Evolutionary conservation across 2,888 invertebrate species (phyloP).

Genomic region (Philereme transversata): DNA sequence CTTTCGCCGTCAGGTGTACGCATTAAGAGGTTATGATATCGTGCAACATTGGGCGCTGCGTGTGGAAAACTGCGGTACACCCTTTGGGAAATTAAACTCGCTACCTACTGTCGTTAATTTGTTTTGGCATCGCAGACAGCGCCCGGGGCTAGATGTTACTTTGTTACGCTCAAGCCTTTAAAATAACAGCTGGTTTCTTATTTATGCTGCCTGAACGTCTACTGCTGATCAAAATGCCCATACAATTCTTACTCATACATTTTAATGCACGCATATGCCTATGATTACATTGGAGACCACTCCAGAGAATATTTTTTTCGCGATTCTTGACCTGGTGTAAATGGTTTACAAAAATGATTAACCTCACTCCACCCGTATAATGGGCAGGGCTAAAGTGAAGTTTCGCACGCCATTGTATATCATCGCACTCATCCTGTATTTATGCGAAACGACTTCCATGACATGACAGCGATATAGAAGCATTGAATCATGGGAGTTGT

Average conservation of each 20-base stretch:
- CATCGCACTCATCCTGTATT: conserved; percentile 27
- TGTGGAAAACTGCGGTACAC: conserved; percentile 59
- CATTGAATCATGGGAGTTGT: background rate
- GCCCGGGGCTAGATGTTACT: conserved; percentile 39
- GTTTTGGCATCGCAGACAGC: conserved; percentile 61
- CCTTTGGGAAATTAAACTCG: conserved; percentile 79
- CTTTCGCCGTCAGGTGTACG: conserved; percentile 39
- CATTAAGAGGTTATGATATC: conserved; percentile 45
- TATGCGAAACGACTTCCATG: conserved; percentile 18
- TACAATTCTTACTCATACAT: no score
- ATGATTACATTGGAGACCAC: no score
- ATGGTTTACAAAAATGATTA: conserved; percentile 6
- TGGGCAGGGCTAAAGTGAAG: conserved; percentile 21
- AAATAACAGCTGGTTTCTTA: conserved; percentile 10
- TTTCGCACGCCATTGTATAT: conserved; percentile 24
- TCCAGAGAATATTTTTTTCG: no score
- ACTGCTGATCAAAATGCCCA: background rate
- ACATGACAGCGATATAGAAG: conserved; percentile 8
- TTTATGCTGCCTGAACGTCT: background rate
- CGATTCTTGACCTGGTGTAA: no score
- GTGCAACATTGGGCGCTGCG: conserved; percentile 50
- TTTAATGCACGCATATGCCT: no score
- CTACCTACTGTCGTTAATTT: conserved; percentile 67
- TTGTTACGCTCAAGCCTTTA: conserved; percentile 36
- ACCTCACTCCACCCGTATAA: conserved; percentile 10